phyloP scores from a whole-genome alignment of 2,888 invertebrate genomes.

The Allygus modestus region DNA sequence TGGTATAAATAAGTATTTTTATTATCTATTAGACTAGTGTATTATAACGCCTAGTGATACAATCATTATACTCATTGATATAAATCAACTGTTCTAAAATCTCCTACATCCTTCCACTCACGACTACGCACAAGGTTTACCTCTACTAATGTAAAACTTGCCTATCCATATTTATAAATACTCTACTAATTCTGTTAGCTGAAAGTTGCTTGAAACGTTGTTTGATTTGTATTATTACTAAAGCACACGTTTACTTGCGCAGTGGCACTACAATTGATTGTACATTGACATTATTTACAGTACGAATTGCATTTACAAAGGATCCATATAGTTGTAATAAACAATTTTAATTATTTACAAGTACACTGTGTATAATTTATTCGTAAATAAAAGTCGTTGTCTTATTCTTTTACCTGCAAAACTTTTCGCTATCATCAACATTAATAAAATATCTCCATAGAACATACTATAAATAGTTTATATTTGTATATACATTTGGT shows the following conservation, averaged over 20 bases:
- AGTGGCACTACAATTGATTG: constrained; percentile 32
- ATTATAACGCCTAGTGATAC: background rate
- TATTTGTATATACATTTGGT: constrained; percentile 16
- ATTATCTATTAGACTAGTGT: background rate
- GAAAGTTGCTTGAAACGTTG: background rate
- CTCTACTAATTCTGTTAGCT: constrained; percentile 38
- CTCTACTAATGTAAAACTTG: background rate
- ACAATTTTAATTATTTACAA: background rate
- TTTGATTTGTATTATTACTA: constrained; percentile 35
- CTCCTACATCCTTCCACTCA: background rate
- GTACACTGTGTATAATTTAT: background rate
- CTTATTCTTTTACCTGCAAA: background rate
- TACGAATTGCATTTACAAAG: background rate
- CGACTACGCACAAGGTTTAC: constrained; percentile 11
- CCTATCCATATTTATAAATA: constrained; percentile 11
- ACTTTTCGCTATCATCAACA: background rate
- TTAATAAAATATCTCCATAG: background rate
- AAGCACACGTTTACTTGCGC: constrained; percentile 38
- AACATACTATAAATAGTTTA: background rate
- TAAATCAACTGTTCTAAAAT: background rate
- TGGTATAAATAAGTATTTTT: background rate
- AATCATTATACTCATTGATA: background rate
- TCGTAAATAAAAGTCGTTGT: constrained; percentile 4
- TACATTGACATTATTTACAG: constrained; percentile 25
- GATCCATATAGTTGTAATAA: background rate